Percentiles rank a stretch among this genome's conserved stretches.
Evolutionary conservation across 2,113 vertebrate species (phyloP).

Genomic region (Seriola aureovittata): DNA sequence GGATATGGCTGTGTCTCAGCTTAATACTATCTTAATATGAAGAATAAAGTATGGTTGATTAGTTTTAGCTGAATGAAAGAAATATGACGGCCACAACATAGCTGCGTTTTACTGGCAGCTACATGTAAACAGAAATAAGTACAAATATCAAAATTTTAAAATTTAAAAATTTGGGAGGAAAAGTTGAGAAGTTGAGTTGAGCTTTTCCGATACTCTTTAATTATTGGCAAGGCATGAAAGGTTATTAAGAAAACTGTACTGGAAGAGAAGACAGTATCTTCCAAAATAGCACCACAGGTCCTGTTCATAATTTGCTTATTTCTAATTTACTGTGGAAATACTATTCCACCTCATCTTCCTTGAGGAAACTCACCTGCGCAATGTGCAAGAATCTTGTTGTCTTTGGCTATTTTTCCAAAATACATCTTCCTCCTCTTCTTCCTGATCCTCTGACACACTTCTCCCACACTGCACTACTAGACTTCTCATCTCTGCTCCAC

Average conservation of each 20-base stretch:
- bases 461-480: neutral
- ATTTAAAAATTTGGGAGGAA: too few species aligned
- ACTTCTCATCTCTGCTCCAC: slow-evolving; percentile 29
- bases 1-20: neutral
- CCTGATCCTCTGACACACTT: neutral
- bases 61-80: neutral
- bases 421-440: neutral
- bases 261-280: too few species aligned
- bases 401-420: slow-evolving; percentile 14
- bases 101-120: too few species aligned
- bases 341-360: neutral
- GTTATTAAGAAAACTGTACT: neutral
- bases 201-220: too few species aligned
- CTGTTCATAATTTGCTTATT: too few species aligned
- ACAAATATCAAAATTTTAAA: neutral
- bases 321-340: neutral
- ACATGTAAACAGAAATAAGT: neutral
- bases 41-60: neutral
- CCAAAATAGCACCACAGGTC: too few species aligned
- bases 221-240: too few species aligned
- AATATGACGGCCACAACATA: neutral
- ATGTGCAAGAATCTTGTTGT: slow-evolving; percentile 68
- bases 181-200: too few species aligned
- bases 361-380: slow-evolving; percentile 57
- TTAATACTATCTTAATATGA: neutral